Percentiles rank a stretch among this genome's conserved stretches.
Evolutionary conservation across 2,888 invertebrate genomes (phyloP).

Genomic region (Lagria hirta): DNA sequence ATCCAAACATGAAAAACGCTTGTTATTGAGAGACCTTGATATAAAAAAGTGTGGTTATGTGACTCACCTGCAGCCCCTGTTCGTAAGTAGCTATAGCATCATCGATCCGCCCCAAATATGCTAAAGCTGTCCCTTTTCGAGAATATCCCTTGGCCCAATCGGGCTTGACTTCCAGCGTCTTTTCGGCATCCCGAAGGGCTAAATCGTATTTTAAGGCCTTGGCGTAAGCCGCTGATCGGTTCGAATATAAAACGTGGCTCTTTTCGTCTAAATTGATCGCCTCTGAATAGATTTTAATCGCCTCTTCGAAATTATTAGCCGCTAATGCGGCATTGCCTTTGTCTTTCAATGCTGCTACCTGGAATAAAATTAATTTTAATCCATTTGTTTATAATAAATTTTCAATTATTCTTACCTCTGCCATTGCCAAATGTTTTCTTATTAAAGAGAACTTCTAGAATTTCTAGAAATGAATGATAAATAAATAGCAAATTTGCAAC

Average conservation of each 20-base stretch:
- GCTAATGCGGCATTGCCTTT: slow-evolving; percentile 84
- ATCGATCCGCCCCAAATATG: slow-evolving; percentile 70
- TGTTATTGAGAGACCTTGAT: too few species aligned
- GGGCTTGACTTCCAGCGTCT: slow-evolving; percentile 77
- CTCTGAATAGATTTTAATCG: slow-evolving; percentile 76
- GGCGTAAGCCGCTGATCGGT: slow-evolving; percentile 88
- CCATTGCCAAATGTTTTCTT: too few species aligned
- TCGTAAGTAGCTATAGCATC: slow-evolving; percentile 79
- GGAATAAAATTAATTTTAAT: slow-evolving; percentile 8
- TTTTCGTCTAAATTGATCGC: slow-evolving; percentile 76
- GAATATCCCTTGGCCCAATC: slow-evolving; percentile 90
- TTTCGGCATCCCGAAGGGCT: slow-evolving; percentile 83
- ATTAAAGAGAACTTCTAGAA: too few species aligned
- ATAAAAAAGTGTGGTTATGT: too few species aligned
- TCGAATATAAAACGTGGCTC: slow-evolving; percentile 89
- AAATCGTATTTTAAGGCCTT: slow-evolving; percentile 73
- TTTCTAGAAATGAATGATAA: too few species aligned
- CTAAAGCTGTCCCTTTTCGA: slow-evolving; percentile 82
- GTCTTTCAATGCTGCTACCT: slow-evolving; percentile 83
- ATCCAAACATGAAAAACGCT: too few species aligned
- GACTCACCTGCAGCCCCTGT: slow-evolving; percentile 64
- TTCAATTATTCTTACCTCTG: too few species aligned
- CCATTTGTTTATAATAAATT: too few species aligned
- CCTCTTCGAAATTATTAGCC: slow-evolving; percentile 75
- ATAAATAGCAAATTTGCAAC: too few species aligned